These are phyloP conservation scores for Papilio glaucus DNA, from an alignment of 1,140 invertebrate species.

Conservation along the genomic window DNA sequence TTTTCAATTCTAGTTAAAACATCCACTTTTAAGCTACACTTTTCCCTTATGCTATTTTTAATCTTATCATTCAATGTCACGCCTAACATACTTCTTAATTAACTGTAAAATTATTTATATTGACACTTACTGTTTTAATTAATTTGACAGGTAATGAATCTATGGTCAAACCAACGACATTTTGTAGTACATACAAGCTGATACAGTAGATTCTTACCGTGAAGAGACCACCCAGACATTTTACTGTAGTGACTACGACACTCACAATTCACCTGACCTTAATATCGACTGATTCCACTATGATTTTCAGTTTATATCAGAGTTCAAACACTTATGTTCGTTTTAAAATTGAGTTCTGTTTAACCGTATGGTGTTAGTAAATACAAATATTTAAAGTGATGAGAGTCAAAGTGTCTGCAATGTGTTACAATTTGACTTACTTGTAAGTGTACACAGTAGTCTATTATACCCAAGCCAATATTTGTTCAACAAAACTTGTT, in stretches of 20 bases:
- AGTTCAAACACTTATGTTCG: neutral
- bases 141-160: neutral
- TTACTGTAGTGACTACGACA: neutral
- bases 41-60: no score
- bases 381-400: slow-evolving; percentile 15
- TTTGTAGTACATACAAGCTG: no score
- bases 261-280: neutral
- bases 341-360: slow-evolving; percentile 11
- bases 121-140: neutral
- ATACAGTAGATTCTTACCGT: neutral
- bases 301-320: slow-evolving; percentile 3
- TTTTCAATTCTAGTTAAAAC: no score
- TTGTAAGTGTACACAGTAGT: neutral
- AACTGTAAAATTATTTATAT: neutral
- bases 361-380: slow-evolving; percentile 3
- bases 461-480: neutral
- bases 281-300: slow-evolving; percentile 1
- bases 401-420: neutral
- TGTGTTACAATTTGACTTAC: neutral
- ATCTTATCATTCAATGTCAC: no score
- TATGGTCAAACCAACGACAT: neutral
- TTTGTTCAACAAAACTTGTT: slow-evolving; percentile 10
- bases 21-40: no score
- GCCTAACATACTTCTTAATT: no score
- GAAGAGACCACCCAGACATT: neutral